Evolutionary conservation across 2,113 vertebrate genomes (phyloP), one percentile per base, ranked within the genome.

Genomic region (Uria aalge): DNA sequence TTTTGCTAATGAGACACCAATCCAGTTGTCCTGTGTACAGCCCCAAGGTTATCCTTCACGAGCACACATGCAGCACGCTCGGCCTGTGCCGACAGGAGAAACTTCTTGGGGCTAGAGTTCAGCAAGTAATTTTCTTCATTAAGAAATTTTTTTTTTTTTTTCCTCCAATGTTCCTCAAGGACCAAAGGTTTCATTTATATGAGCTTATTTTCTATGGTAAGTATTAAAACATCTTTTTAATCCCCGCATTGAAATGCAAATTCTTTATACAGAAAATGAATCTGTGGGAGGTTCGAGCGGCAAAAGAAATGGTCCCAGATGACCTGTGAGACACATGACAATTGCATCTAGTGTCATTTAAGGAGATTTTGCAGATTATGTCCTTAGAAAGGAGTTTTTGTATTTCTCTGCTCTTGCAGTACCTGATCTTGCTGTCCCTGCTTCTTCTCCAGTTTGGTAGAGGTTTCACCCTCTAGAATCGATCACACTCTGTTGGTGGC

Each of bases 61-160:
- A 64, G 4, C 29, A 3, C 1, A 4, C 11, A 26, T 7, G 24
- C 43, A 56, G 36, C 36, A 47, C 1, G 3, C 23, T 38, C 36
- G 9, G 56, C 30, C 38, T 53, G 15, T 16, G 24, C 63, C 36
- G 75, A 36, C 18, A 36, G 30, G 24, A 77, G 36, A 53, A 67
- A 50, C 20, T 73, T 67, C 59, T 50, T 1, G 1, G 41, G 47
- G 29, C 11, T 67, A 17, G 53, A 78, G 72, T n/a, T 88, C 66
- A 68, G 36, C 32, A 56, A 23, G 32, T 8, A 91, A 14, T 67
- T 62, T 24, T 60, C 4, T 77, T 62, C 47, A 50, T 62, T 60
- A 66, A 34, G 12, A 86, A 85, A 63, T 38, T 38, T 38, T 38
- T 38, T 26, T 22, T 34, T 47, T 55, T n/a, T 26, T 56, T 50